Conservation (phyloP, 2,797 vertebrate genomes). For the Columba guinea region DNA sequence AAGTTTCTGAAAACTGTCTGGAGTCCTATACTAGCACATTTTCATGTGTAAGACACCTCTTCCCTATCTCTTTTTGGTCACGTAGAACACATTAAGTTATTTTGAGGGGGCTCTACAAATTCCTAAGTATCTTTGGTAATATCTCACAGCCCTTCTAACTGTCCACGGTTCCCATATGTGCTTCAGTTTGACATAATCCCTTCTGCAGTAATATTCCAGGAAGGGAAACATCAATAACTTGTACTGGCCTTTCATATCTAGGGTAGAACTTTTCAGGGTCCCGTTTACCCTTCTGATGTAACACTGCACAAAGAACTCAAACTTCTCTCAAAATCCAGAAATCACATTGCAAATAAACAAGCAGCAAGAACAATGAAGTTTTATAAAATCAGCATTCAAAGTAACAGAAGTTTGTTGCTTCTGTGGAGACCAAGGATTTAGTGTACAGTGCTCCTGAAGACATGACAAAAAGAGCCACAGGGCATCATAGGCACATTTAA, state of each 20-base stretch:
- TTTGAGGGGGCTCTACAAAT: not conserved
- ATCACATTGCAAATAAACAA: not conserved
- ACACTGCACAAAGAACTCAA: not conserved
- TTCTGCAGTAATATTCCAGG: not conserved
- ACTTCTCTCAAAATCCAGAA: not conserved
- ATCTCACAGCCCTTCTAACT: not conserved
- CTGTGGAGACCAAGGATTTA: not conserved
- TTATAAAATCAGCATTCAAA: not conserved
- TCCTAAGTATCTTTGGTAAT: not conserved
- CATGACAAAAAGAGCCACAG: not conserved
- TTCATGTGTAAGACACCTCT: not conserved
- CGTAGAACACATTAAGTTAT: accelerated
- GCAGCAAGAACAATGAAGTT: not conserved
- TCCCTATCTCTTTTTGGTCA: not conserved
- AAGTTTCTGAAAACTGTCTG: not conserved
- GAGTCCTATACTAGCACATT: not conserved
- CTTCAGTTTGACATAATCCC: not conserved
- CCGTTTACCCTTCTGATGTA: not conserved
- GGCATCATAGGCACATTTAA: not conserved
- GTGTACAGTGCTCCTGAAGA: not conserved
- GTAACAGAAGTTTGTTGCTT: not conserved
- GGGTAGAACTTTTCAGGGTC: not conserved
- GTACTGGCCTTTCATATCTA: not conserved
- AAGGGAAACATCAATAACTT: not conserved
- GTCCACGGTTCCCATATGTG: not conserved